A percentile compares a stretch with the other conserved stretches of the same genome.
These are phyloP conservation scores for Myrmecobius fasciatus DNA, from an alignment of 2,113 vertebrate species.

Conservation along the genomic window DNA sequence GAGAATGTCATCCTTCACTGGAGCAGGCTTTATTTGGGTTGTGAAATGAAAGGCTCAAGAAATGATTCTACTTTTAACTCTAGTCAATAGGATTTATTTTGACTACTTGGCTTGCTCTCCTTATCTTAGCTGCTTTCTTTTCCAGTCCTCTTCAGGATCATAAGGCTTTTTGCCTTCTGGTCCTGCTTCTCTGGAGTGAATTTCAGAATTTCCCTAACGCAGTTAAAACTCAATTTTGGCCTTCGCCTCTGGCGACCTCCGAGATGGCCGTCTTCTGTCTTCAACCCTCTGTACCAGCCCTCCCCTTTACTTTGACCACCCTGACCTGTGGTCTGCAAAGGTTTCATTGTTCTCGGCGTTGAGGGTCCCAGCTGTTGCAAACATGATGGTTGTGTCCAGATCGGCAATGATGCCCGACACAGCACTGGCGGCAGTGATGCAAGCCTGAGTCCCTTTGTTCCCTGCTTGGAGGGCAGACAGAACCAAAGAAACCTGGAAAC, in stretches of 20 bases:
- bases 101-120: not conserved
- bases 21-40: not conserved
- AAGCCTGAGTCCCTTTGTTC: slow-evolving; percentile 98
- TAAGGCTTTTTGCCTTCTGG: not conserved
- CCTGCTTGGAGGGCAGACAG: slow-evolving; percentile 97
- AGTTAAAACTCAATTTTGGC: not conserved
- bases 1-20: not conserved
- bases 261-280: not conserved
- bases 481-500: slow-evolving; percentile 93
- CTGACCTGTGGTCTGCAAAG: slow-evolving; percentile 97
- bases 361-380: slow-evolving; percentile 97
- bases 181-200: not conserved
- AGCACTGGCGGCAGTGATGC: slow-evolving; percentile 95
- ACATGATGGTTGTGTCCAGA: slow-evolving; percentile 99
- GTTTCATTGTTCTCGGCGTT: slow-evolving; percentile 96
- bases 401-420: slow-evolving; percentile 98
- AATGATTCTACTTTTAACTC: not conserved
- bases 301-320: not conserved
- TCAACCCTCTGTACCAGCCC: accelerated
- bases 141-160: not conserved
- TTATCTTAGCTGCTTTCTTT: not conserved
- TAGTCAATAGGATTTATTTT: slow-evolving; percentile 4
- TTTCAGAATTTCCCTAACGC: not conserved
- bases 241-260: not conserved
- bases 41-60: not conserved